phyloP scores from a whole-genome alignment of 2,888 invertebrate genomes.

The Cheilosia soror region DNA sequence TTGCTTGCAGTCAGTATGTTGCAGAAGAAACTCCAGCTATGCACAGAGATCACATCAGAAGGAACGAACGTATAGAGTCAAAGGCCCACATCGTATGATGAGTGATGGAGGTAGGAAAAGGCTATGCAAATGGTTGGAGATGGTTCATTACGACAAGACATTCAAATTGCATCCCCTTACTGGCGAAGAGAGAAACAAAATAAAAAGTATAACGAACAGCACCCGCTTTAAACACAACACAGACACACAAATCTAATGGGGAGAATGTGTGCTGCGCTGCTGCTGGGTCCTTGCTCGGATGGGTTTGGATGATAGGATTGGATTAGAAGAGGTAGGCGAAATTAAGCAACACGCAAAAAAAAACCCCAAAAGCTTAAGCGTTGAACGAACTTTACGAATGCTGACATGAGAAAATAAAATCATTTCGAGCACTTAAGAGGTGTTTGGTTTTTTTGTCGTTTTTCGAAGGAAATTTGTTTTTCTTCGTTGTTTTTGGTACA shows the following conservation, averaged over 20 bases:
- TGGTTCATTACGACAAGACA: slow-evolving; percentile 39
- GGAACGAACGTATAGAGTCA: slow-evolving; percentile 5
- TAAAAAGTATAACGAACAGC: slow-evolving; percentile 17
- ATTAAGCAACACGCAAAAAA: slow-evolving; percentile 13
- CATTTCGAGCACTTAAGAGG: neutral
- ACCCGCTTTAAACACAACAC: slow-evolving; percentile 4
- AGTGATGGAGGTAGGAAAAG: slow-evolving; percentile 1
- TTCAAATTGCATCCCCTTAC: slow-evolving; percentile 32
- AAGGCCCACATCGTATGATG: slow-evolving; percentile 1
- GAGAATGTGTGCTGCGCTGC: slow-evolving; percentile 34
- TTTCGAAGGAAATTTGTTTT: neutral
- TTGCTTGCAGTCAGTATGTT: slow-evolving; percentile 4
- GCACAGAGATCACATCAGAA: slow-evolving; percentile 7
- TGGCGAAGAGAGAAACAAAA: slow-evolving; percentile 19
- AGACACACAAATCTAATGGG: slow-evolving; percentile 27
- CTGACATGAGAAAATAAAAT: neutral
- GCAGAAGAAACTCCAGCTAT: slow-evolving; percentile 1
- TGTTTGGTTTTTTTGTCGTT: neutral
- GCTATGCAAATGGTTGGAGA: slow-evolving; percentile 15
- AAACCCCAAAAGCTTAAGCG: slow-evolving; percentile 36
- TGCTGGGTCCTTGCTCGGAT: slow-evolving; percentile 14
- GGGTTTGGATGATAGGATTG: slow-evolving; percentile 13
- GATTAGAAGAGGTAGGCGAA: slow-evolving; percentile 35
- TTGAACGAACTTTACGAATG: slow-evolving; percentile 52
- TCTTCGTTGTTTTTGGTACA: neutral